Conservation (phyloP, 1,140 invertebrate species). For the Anastrepha obliqua region DNA sequence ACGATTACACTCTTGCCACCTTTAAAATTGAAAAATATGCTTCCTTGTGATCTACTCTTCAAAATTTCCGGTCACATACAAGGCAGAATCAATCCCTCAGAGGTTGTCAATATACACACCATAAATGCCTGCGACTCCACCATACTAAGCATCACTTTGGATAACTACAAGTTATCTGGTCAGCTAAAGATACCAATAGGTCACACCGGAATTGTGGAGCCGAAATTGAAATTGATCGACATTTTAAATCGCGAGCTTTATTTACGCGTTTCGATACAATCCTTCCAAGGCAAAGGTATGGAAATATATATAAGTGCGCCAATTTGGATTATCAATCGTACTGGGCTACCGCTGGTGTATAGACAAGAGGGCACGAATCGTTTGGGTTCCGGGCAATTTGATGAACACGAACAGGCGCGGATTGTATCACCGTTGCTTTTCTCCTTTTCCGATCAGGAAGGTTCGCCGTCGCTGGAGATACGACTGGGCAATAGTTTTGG, state of each 20-base stretch:
- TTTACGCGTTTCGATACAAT: slow-evolving; percentile 80
- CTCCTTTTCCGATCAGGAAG: slow-evolving; percentile 92
- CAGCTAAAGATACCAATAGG: slow-evolving; percentile 77
- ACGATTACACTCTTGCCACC: slow-evolving; percentile 89
- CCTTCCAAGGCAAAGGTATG: slow-evolving; percentile 74
- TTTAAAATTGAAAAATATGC: slow-evolving; percentile 85
- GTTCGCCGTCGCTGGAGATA: slow-evolving; percentile 77
- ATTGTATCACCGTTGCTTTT: slow-evolving; percentile 95
- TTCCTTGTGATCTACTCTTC: slow-evolving; percentile 84
- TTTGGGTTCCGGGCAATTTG: slow-evolving; percentile 94
- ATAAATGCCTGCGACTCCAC: slow-evolving; percentile 83
- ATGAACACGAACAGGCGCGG: slow-evolving; percentile 94
- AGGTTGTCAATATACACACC: slow-evolving; percentile 74
- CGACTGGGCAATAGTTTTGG: slow-evolving; percentile 68
- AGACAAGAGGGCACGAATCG: slow-evolving; percentile 88
- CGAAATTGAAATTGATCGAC: slow-evolving; percentile 82
- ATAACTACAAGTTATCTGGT: slow-evolving; percentile 86
- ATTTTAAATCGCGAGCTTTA: slow-evolving; percentile 82
- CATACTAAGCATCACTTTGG: slow-evolving; percentile 84
- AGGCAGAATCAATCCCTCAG: slow-evolving; percentile 79
- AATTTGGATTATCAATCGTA: slow-evolving; percentile 97
- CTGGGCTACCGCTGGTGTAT: slow-evolving; percentile 95
- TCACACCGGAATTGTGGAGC: slow-evolving; percentile 75
- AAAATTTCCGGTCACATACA: slow-evolving; percentile 75
- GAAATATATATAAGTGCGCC: slow-evolving; percentile 88